A percentile compares a stretch with the other conserved stretches of the same genome.
These are phyloP conservation scores for Steatornis caripensis DNA, from an alignment of 2,113 vertebrate genomes.

Conservation along the genomic window DNA sequence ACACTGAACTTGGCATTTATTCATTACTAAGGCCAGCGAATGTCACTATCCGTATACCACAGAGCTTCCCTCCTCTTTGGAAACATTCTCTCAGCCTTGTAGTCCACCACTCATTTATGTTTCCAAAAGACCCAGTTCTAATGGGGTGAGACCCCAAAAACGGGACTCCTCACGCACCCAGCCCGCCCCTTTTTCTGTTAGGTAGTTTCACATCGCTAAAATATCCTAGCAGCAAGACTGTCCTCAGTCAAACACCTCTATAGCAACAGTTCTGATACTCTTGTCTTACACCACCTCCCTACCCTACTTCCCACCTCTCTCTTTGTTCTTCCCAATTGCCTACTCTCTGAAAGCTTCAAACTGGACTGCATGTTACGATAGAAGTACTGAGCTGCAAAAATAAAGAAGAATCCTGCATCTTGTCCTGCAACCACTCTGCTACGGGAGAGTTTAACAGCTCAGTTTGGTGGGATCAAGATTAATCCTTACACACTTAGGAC, in stretches of 20 bases:
- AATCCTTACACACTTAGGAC: not conserved
- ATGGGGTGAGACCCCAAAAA: not conserved
- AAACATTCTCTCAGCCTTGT: not conserved
- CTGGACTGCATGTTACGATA: not conserved
- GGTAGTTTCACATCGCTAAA: not conserved
- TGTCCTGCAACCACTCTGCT: not conserved
- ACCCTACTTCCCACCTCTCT: not conserved
- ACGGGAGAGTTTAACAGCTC: not conserved
- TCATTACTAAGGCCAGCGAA: conserved; percentile 51
- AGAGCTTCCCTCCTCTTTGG: conserved; percentile 3
- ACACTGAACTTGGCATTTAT: conserved; percentile 45
- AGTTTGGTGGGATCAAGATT: not conserved
- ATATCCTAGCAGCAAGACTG: not conserved
- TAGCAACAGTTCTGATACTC: not conserved
- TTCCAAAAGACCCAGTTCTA: not conserved
- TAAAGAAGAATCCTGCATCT: not conserved
- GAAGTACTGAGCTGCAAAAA: not conserved
- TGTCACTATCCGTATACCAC: conserved; percentile 22
- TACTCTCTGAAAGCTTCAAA: not conserved
- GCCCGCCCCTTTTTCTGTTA: not conserved
- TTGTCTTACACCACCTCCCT: not conserved
- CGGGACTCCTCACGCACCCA: not conserved
- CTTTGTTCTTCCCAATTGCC: not conserved
- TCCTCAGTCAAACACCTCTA: not conserved
- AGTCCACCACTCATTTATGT: not conserved